Evolutionary conservation across 2,888 invertebrate species (phyloP).

Genomic region (Agrotis puta): DNA sequence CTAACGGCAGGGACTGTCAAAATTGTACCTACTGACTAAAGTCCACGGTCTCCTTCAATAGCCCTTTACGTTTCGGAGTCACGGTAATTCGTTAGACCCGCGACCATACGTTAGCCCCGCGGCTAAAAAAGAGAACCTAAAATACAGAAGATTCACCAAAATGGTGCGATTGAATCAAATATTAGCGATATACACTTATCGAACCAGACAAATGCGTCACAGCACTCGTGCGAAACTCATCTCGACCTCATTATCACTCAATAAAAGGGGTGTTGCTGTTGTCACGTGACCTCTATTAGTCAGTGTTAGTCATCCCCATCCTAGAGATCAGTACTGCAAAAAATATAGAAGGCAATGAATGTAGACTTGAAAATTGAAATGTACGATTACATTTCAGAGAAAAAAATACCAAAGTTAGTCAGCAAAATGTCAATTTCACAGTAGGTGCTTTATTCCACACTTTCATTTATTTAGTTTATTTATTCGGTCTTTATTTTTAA

Average conservation of each 20-base stretch:
- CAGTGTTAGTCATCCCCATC: neutral
- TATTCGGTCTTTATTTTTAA: conserved; percentile 18
- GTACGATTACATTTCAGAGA: neutral
- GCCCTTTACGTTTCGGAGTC: too few relatives aligned
- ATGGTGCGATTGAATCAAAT: conserved; percentile 7
- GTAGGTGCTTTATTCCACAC: too few relatives aligned
- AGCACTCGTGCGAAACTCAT: conserved; percentile 2
- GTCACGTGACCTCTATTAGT: conserved; percentile 7
- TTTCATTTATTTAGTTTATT: conserved; percentile 8
- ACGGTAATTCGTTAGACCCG: too few relatives aligned
- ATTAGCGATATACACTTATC: conserved; percentile 4
- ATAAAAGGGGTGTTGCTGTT: conserved; percentile 12
- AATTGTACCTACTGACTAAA: too few relatives aligned
- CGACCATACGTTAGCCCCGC: too few relatives aligned
- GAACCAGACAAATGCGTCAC: conserved; percentile 21
- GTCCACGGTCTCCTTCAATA: too few relatives aligned
- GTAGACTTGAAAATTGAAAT: neutral
- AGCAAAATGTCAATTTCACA: neutral
- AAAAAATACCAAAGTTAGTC: neutral
- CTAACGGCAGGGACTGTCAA: too few relatives aligned
- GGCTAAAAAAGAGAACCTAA: too few relatives aligned
- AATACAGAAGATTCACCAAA: conserved; percentile 1
- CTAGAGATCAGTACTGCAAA: neutral
- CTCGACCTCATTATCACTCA: conserved; percentile 15
- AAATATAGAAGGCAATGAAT: neutral